Conservation (phyloP, 2,888 invertebrate genomes). For the Escarpia spicata region DNA sequence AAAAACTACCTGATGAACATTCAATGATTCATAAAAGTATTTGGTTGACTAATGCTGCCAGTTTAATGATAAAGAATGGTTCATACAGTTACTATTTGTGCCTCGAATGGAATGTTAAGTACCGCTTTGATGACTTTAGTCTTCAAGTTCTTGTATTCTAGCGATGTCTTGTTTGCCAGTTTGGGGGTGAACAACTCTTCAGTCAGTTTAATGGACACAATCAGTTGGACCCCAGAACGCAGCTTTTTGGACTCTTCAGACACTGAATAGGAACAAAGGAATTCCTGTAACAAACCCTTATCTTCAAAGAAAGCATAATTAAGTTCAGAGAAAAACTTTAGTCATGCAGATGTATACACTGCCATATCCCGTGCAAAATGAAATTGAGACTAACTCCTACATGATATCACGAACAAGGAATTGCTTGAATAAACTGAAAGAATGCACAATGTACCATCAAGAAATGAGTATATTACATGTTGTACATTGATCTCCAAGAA, state of each 20-base stretch:
- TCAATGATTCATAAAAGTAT: too few species aligned
- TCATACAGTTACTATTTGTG: background rate
- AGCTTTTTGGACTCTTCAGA: background rate
- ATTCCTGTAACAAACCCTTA: background rate
- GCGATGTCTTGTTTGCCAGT: background rate
- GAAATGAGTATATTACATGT: too few species aligned
- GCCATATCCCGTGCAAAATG: too few species aligned
- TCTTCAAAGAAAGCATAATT: background rate
- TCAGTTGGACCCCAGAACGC: background rate
- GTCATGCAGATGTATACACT: background rate
- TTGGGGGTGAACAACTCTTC: background rate
- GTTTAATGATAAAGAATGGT: too few species aligned
- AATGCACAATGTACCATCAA: too few species aligned
- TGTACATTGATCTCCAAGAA: too few species aligned
- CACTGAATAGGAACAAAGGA: background rate
- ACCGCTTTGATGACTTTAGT: conserved; percentile 6
- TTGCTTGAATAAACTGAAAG: too few species aligned
- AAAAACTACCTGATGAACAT: too few species aligned
- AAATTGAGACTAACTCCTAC: too few species aligned
- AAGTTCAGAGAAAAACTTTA: background rate
- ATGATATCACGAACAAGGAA: too few species aligned
- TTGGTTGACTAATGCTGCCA: too few species aligned
- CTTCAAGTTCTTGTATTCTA: background rate
- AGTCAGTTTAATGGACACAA: background rate
- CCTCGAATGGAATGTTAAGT: background rate